A percentile compares a stretch with the other conserved stretches of the same genome.
phyloP scores from a whole-genome alignment of 2,797 vertebrate genomes.

The Gila robusta region DNA sequence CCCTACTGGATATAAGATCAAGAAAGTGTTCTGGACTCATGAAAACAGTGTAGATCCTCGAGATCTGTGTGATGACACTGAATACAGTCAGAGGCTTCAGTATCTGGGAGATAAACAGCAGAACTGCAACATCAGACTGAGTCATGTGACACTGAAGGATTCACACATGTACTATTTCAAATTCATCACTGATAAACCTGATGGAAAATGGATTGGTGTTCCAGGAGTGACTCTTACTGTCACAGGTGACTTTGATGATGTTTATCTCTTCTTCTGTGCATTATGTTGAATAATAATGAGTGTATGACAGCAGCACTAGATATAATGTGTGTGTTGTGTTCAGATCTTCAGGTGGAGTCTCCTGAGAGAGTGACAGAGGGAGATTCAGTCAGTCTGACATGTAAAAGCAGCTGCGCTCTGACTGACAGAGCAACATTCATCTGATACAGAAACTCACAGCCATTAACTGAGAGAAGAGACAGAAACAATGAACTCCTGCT shows the following conservation, averaged over 20 bases:
- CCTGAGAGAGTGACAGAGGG: slow-evolving; percentile 24
- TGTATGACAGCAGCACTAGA: slow-evolving; percentile 4
- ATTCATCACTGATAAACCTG: background rate
- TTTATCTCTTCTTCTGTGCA: background rate
- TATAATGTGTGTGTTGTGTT: slow-evolving; percentile 5
- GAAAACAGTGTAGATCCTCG: background rate
- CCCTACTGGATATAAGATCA: accelerated
- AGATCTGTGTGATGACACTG: background rate
- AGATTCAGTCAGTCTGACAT: slow-evolving; percentile 49
- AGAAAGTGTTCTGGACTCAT: background rate
- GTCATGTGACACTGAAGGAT: slow-evolving; percentile 42
- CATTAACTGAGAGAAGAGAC: background rate
- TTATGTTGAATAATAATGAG: slow-evolving; percentile 1
- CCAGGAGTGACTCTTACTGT: slow-evolving; percentile 41
- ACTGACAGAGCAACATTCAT: slow-evolving; percentile 44
- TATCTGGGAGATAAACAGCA: background rate
- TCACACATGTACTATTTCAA: background rate
- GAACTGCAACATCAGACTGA: slow-evolving; percentile 23
- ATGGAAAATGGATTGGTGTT: accelerated
- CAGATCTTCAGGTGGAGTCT: slow-evolving; percentile 31
- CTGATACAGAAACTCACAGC: slow-evolving; percentile 45
- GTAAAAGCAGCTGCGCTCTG: slow-evolving; percentile 56
- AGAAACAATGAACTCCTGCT: too few species aligned
- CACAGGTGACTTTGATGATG: slow-evolving; percentile 34
- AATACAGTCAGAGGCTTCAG: slow-evolving; percentile 38